phyloP scores from a whole-genome alignment of 2,797 vertebrate species.

The Eulemur rubriventer region DNA sequence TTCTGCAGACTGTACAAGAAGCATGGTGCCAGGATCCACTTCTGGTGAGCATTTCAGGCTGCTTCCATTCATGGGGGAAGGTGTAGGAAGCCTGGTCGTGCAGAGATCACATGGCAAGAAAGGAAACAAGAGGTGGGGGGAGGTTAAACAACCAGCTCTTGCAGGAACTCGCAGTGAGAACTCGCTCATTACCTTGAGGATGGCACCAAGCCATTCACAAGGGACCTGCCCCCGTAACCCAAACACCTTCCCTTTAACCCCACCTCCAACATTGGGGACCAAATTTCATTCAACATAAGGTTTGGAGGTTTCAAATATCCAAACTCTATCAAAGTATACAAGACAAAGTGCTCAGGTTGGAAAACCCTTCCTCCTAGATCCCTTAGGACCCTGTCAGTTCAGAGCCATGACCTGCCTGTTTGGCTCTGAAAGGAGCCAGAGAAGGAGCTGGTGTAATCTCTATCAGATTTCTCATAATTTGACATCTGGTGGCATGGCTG shows the following conservation, averaged over 20 bases:
- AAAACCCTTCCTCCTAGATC: background rate
- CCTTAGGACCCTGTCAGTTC: background rate
- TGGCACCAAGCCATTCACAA: background rate
- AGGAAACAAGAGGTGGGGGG: background rate
- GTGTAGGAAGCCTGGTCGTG: background rate
- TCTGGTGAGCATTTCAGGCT: background rate
- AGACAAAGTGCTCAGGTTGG: background rate
- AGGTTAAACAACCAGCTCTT: background rate
- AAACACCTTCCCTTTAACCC: background rate
- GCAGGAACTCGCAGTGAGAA: background rate
- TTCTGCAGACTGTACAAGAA: background rate
- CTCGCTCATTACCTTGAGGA: background rate
- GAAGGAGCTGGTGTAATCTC: background rate
- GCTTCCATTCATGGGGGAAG: background rate
- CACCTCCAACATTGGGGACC: background rate
- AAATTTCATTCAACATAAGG: background rate
- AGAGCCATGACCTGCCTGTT: background rate
- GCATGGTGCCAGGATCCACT: background rate
- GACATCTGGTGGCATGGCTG: background rate
- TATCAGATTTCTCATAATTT: background rate
- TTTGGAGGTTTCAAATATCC: background rate
- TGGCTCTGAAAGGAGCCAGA: background rate
- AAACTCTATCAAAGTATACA: background rate
- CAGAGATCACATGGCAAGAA: background rate
- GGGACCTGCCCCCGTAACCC: background rate